Evolutionary conservation across 2,888 invertebrate species (phyloP), one percentile per base, ranked within the genome.

Genomic region (Ophonus ardosiacus): DNA sequence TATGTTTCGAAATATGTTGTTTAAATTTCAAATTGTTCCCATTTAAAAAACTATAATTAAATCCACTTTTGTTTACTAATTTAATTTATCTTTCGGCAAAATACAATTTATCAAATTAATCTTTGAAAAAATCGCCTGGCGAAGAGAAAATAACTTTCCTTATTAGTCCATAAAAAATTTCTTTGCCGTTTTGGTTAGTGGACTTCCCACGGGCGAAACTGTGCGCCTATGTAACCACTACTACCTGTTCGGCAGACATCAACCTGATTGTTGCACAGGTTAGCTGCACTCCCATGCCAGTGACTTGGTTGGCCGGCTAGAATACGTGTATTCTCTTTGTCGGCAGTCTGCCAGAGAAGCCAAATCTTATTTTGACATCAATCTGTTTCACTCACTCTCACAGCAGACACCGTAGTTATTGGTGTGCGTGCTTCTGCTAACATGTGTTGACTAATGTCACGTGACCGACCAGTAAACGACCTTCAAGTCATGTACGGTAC

Each of bases 391-490:
- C 86, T 87, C 86, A 83, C 86, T 82, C 82, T 83, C 51, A 74
- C 85, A 57, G 40, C 51, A 81, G 92, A 92, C 92, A 92, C 92
- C 92, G 92, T 92, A 92, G 92, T 92, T 92, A 91, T 92, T 91
- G 51, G 91, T 68, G 61, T 78, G 84, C 88, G 90, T 89, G 88
- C 88, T 88, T 88, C 71, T 88, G 88, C 88, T 86, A 86, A 86
- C 87, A 87, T 86, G 86, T 86, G 86, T 86, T 87, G 87, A 87
- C 87, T 86, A 78, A 85, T 76, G 85, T 91, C 91, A 91, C 90
- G 92, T 93, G 93, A 92, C 91, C 89, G 87, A 89, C 89, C 90
- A 91, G 92, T 92, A 91, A 91, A 93, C 93, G 93, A 91, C 91
- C 91, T 91, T 92, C 91, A 91, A 90, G 90, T 88, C 88, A 87